Percentiles rank a stretch among this genome's conserved stretches.
These are phyloP conservation scores for Paramuricea clavata DNA, from an alignment of 92 coral and sea anemone species.

Conservation along the genomic window DNA sequence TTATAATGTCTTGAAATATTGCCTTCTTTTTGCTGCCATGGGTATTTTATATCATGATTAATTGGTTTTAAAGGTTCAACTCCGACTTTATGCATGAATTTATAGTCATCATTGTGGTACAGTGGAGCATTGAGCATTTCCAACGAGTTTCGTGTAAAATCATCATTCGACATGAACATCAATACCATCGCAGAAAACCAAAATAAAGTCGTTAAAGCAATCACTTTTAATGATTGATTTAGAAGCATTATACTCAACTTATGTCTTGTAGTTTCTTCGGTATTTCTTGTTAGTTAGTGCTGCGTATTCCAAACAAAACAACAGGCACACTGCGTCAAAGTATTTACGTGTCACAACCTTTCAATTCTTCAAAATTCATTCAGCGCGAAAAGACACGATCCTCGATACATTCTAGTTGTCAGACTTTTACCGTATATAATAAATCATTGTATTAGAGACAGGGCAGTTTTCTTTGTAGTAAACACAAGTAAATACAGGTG, in stretches of 20 bases:
- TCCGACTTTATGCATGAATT: slow-evolving; percentile 93
- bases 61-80: slow-evolving; percentile 88
- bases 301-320: not conserved
- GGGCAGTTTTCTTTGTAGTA: not conserved
- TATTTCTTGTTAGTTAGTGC: not conserved
- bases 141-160: slow-evolving; percentile 89
- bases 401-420: not conserved
- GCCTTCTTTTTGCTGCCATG: slow-evolving; percentile 89
- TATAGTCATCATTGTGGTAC: slow-evolving; percentile 77
- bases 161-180: slow-evolving; percentile 89
- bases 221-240: slow-evolving; percentile 79
- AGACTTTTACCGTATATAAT: not conserved
- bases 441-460: not conserved
- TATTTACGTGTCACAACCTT: not conserved
- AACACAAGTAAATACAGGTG: slow-evolving; percentile 7
- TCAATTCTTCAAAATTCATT: not conserved
- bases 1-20: slow-evolving; percentile 41
- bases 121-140: slow-evolving; percentile 96
- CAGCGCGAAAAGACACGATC: not conserved
- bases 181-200: slow-evolving; percentile 98
- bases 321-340: not conserved
- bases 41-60: slow-evolving; percentile 90
- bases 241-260: slow-evolving; percentile 71
- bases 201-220: slow-evolving; percentile 88
- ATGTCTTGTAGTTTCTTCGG: not conserved